A percentile compares a stretch with the other conserved stretches of the same genome.
phyloP scores from a whole-genome alignment of 1,140 invertebrate species.

The Drosophila paulistorum region DNA sequence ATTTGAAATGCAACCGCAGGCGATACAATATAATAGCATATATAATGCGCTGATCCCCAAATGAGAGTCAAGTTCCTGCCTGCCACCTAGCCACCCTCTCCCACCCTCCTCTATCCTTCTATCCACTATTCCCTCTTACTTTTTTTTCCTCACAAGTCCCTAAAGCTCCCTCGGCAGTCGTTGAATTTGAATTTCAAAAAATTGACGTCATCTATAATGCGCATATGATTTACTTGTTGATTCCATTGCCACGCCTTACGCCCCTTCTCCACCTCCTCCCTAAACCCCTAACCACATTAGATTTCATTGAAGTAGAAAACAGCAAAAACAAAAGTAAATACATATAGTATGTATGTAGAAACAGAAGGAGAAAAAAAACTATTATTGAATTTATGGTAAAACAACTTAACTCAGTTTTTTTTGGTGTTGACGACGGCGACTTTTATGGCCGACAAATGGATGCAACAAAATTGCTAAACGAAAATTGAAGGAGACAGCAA shows the following conservation, averaged over 20 bases:
- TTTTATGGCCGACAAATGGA: conserved; percentile 80
- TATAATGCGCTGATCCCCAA: conserved; percentile 63
- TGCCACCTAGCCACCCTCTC: background rate
- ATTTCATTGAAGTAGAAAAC: conserved; percentile 18
- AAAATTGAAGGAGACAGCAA: conserved; percentile 77
- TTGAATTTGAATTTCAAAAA: conserved; percentile 63
- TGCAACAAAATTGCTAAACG: conserved; percentile 73
- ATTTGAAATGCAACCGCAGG: conserved; percentile 72
- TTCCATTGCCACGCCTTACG: conserved; percentile 40
- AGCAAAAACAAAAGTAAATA: conserved; percentile 7
- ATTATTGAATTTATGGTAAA: conserved; percentile 73
- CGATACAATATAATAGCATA: conserved; percentile 75
- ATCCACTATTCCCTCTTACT: conserved; percentile 30
- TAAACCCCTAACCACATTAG: conserved; percentile 40
- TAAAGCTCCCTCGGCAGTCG: conserved; percentile 62
- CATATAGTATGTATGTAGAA: background rate
- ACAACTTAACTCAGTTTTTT: conserved; percentile 68
- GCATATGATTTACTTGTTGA: conserved; percentile 77
- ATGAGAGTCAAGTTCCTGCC: conserved; percentile 38
- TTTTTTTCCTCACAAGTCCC: conserved; percentile 20
- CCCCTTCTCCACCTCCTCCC: background rate
- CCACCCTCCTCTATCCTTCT: background rate
- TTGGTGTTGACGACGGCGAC: conserved; percentile 66
- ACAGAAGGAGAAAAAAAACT: conserved; percentile 38
- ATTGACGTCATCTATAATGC: conserved; percentile 75